Conservation (phyloP, 2,113 vertebrate species). For the Cyprinodon tularosa region DNA sequence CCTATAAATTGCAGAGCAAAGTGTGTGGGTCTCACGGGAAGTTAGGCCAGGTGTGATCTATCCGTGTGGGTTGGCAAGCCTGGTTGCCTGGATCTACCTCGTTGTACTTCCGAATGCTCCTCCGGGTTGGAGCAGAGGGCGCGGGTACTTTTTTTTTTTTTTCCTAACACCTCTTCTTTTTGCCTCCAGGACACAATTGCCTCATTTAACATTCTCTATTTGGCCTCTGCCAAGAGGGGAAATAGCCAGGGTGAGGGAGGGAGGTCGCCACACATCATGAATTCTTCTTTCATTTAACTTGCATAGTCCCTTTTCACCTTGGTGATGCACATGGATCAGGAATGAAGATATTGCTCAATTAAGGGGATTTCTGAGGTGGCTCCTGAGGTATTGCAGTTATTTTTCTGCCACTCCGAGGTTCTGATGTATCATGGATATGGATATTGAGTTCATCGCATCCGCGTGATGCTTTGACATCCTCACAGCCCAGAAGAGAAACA, state of each 20-base stretch:
- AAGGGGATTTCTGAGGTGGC: conserved; percentile 75
- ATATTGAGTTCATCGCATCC: conserved; percentile 69
- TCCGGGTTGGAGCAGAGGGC: conserved; percentile 71
- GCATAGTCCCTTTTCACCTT: conserved; percentile 77
- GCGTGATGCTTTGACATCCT: conserved; percentile 65
- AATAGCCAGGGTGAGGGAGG: conserved; percentile 76
- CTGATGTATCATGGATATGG: conserved; percentile 76
- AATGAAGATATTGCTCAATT: conserved; percentile 80
- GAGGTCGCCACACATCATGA: conserved; percentile 76
- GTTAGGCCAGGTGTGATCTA: conserved; percentile 39
- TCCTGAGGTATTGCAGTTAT: conserved; percentile 65
- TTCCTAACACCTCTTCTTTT: conserved; percentile 57
- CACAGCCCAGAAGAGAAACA: conserved; percentile 44
- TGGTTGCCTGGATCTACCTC: conserved; percentile 64
- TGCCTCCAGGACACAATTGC: conserved; percentile 82
- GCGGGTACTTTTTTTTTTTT: conserved; percentile 54
- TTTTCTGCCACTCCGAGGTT: conserved; percentile 56
- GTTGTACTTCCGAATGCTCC: conserved; percentile 71
- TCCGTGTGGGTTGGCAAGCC: conserved; percentile 44
- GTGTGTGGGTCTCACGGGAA: conserved; percentile 32
- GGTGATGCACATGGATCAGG: conserved; percentile 73
- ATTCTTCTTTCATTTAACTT: conserved; percentile 83
- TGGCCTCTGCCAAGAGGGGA: conserved; percentile 81
- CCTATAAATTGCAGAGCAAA: not conserved
- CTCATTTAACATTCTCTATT: conserved; percentile 85